Base-by-base conservation (phyloP, 2,797 vertebrate genomes). In the Alcedo atthis region DNA sequence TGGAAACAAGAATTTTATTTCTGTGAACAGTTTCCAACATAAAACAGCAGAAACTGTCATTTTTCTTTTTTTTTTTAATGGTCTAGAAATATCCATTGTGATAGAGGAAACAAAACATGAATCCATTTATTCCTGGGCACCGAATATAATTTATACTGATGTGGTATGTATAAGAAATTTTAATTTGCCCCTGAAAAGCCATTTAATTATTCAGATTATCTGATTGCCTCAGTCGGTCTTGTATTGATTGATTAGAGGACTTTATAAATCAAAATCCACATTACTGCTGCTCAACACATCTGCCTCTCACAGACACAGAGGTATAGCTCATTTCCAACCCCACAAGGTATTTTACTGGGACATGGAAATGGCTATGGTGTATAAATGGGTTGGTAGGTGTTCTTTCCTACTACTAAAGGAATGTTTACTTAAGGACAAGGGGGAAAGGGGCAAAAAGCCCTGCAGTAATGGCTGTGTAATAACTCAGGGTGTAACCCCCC, bases 131-230 rank as follows among this genome's bases (percentile, higher is more conserved):
- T 86, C 67, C 80, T 94, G 62, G 68, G 71, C 59, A 77, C 62
- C 45, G 55, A 87, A 79, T 55, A 79, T 35, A 79, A 89, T 90
- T 94, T 68, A 92, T 81, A 87, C 0, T 7, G 78, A 92, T 90
- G 79, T 78, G 75, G 51, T 66, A 62, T 8, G 19, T 43, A 59
- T 71, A 77, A 94, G 75, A 88, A 92, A 93, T 87, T 87, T 93
- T 93, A 92, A 93, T 92, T 89, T 94, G 75, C 54, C 79, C 69
- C 86, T 92, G 85, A 94, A 94, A 96, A 93, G 80, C 78, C 92
- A 95, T 90, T 96, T 96, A 96, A 96, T 96, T 93, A 96, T 96
- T 96, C 88, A 96, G 91, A 93, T 83, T 84, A 86, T 93, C 88
- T 84, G 86, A 91, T 22, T 88, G 85, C 80, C 37, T 92, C 80